Evolutionary conservation across 2,797 vertebrate species (phyloP).

Genomic region (Chlorospingus flavigularis): DNA sequence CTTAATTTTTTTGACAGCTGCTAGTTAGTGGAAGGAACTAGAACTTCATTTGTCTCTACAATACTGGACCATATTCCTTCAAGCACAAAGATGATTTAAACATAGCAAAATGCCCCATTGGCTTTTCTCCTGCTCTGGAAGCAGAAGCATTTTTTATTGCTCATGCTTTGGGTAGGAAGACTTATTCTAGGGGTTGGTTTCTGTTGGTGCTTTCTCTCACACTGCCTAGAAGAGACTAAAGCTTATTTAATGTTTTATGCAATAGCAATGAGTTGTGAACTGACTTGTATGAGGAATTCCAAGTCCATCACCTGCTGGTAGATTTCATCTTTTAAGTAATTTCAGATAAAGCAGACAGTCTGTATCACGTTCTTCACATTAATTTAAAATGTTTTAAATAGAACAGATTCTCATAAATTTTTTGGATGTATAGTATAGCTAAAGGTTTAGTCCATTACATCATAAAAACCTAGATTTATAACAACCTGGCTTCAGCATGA

Average conservation of each 20-base stretch:
- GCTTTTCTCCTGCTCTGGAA: background rate
- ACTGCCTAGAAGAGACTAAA: background rate
- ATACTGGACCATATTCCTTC: background rate
- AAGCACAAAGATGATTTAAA: background rate
- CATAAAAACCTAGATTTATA: background rate
- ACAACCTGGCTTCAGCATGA: background rate
- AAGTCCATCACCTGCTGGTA: background rate
- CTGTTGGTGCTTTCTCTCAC: background rate
- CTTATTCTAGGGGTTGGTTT: background rate
- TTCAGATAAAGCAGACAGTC: background rate
- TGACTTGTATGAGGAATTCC: background rate
- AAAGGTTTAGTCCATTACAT: background rate
- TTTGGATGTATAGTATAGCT: background rate
- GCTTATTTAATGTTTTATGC: background rate
- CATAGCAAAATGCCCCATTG: background rate
- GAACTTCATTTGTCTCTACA: background rate
- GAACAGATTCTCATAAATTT: background rate
- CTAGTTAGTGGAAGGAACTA: background rate
- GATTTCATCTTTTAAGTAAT: background rate
- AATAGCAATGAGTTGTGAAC: background rate
- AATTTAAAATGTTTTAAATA: background rate
- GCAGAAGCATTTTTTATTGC: background rate
- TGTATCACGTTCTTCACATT: background rate
- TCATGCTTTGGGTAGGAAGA: background rate
- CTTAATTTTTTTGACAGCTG: background rate